Evolutionary conservation across 2,888 invertebrate species (phyloP).

Genomic region (Neoaliturus tenellus): DNA sequence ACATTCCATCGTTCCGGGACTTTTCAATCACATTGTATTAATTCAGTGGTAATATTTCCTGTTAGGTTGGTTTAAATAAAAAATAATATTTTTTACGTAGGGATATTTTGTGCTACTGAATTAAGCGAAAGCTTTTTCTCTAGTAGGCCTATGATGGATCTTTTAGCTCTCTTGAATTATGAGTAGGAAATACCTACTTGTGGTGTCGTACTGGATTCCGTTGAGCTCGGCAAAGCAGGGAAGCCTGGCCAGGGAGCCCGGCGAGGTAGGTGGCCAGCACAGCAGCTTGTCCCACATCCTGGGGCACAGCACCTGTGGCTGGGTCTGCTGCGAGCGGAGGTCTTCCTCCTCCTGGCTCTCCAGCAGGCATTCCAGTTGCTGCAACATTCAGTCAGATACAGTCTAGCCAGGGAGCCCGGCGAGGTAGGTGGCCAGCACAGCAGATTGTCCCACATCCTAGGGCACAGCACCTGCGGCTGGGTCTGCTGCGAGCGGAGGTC

Average conservation of each 20-base stretch:
- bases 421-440: conserved; percentile 91
- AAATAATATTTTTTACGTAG: neutral
- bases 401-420: conserved; percentile 80
- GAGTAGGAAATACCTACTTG: conserved; percentile 78
- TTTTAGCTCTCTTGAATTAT: neutral
- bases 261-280: conserved; percentile 90
- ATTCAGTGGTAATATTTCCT: no score
- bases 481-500: conserved; percentile 4
- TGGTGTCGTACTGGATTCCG: conserved; percentile 87
- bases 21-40: no score
- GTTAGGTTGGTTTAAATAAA: no score
- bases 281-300: conserved; percentile 85
- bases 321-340: neutral
- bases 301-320: conserved; percentile 75
- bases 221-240: conserved; percentile 88
- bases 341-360: conserved; percentile 32
- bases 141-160: neutral
- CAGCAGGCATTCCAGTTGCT: conserved; percentile 49
- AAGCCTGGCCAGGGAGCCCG: conserved; percentile 81
- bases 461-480: conserved; percentile 74
- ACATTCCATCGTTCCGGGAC: no score
- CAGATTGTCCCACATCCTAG: conserved; percentile 83
- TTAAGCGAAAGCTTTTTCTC: neutral
- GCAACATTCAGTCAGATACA: no score
- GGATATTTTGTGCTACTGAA: neutral